These are phyloP conservation scores for Phytoseiulus persimilis DNA, from an alignment of 2,888 invertebrate genomes.

Conservation along the genomic window DNA sequence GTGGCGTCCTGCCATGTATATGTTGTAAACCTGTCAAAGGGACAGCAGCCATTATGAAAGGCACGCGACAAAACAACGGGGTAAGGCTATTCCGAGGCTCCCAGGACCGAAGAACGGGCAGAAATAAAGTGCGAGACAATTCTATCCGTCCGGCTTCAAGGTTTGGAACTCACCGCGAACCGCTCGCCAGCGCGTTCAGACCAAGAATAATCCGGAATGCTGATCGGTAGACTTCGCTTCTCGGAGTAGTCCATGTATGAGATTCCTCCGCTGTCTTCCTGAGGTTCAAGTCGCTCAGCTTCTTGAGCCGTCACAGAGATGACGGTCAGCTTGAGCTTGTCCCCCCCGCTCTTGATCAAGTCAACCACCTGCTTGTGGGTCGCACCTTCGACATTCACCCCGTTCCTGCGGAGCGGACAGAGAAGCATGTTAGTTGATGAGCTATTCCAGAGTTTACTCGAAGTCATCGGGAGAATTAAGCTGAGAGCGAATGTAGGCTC, in stretches of 20 bases:
- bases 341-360: constrained; percentile 95
- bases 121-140: too few relatives aligned
- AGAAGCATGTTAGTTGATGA: neutral
- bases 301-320: constrained; percentile 86
- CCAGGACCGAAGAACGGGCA: too few relatives aligned
- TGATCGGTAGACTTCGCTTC: constrained; percentile 67
- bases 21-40: constrained; percentile 65
- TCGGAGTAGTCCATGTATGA: constrained; percentile 79
- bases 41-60: constrained; percentile 30
- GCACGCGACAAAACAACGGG: neutral
- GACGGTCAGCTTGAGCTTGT: constrained; percentile 87
- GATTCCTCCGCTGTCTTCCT: constrained; percentile 71
- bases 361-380: constrained; percentile 99
- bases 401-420: constrained; percentile 66
- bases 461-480: too few relatives aligned
- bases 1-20: constrained; percentile 97
- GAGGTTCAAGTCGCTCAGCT: constrained; percentile 71
- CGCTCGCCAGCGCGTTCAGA: constrained; percentile 73
- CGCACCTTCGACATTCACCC: constrained; percentile 95
- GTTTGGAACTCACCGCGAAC: constrained; percentile 61
- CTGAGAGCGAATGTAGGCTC: too few relatives aligned
- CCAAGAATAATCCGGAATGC: constrained; percentile 87
- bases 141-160: too few relatives aligned
- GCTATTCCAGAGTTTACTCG: too few relatives aligned
- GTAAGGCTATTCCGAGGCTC: too few relatives aligned